A percentile compares a stretch with the other conserved stretches of the same genome.
These are phyloP conservation scores for Eunapius fragilis DNA, from an alignment of 37 sponge, comb jelly and placozoan genomes.

Conservation along the genomic window DNA sequence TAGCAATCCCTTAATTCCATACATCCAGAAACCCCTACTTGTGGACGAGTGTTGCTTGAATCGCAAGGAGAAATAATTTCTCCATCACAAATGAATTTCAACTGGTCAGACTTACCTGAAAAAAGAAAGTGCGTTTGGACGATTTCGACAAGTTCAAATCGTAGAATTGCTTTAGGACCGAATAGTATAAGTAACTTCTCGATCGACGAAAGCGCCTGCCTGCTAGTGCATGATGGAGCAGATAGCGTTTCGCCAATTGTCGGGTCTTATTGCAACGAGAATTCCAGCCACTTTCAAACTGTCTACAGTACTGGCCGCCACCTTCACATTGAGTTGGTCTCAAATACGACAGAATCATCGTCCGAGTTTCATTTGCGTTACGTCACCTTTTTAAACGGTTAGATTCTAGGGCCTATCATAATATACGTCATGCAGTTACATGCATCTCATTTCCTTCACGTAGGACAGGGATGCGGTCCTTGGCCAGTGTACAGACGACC, in stretches of 20 bases:
- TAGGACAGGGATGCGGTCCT: slow-evolving; percentile 57
- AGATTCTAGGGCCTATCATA: not conserved
- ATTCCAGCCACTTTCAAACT: slow-evolving; percentile 24
- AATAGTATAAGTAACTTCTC: slow-evolving; percentile 1
- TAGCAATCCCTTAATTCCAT: not conserved
- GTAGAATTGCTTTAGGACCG: slow-evolving; percentile 57
- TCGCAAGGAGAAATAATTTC: slow-evolving; percentile 31
- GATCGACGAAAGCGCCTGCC: slow-evolving; percentile 12
- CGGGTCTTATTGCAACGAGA: slow-evolving; percentile 32
- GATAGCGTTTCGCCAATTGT: not conserved
- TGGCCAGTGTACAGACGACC: slow-evolving; percentile 12
- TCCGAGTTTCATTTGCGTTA: slow-evolving; percentile 46
- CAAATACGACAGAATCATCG: too few species aligned
- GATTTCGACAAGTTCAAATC: slow-evolving; percentile 56
- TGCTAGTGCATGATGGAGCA: slow-evolving; percentile 35
- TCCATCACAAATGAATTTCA: slow-evolving; percentile 6
- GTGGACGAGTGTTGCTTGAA: slow-evolving; percentile 30
- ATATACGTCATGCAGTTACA: too few species aligned
- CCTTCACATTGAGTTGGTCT: slow-evolving; percentile 37
- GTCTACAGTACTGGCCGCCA: slow-evolving; percentile 37
- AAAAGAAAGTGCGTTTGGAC: slow-evolving; percentile 48
- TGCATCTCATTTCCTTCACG: not conserved
- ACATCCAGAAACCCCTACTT: slow-evolving; percentile 36
- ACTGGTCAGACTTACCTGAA: not conserved
- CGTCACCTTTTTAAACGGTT: slow-evolving; percentile 35